These are phyloP conservation scores for Chiloscyllium punctatum DNA, from an alignment of 2,797 vertebrate genomes.

Conservation along the genomic window DNA sequence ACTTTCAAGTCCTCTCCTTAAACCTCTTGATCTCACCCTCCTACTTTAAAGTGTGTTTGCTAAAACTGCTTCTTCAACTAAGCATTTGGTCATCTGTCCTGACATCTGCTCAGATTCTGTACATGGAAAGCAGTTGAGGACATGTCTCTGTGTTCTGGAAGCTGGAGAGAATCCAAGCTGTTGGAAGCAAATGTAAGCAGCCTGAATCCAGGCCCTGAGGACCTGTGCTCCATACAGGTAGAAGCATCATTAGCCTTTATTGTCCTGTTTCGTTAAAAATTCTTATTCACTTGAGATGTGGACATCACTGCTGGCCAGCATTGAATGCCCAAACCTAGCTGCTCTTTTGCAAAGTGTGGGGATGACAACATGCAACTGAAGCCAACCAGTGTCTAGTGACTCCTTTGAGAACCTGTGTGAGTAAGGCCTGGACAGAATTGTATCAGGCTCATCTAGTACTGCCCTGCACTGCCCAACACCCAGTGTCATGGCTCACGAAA, in stretches of 20 bases:
- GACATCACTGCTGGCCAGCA: too few relatives aligned
- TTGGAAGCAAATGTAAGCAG: neutral
- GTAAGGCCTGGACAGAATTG: neutral
- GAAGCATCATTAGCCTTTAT: neutral
- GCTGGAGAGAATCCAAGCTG: neutral
- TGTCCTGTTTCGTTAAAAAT: neutral
- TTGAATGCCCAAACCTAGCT: too few relatives aligned
- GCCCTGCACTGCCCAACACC: too few relatives aligned
- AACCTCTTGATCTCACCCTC: neutral
- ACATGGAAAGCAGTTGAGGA: neutral
- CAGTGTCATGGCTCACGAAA: neutral
- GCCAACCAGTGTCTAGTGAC: neutral
- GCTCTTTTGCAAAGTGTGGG: too few relatives aligned
- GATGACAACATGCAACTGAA: neutral
- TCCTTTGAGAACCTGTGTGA: neutral
- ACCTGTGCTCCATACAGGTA: neutral
- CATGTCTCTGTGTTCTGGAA: neutral
- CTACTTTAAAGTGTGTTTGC: neutral
- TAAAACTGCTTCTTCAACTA: neutral
- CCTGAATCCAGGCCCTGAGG: neutral
- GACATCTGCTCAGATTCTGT: neutral
- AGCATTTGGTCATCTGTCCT: neutral
- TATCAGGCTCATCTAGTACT: neutral
- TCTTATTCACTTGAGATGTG: too few relatives aligned
- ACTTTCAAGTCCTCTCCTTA: neutral